A percentile compares a stretch with the other conserved stretches of the same genome.
Conservation (phyloP, 1,140 invertebrate species). For the Apocrypta bakeri region DNA sequence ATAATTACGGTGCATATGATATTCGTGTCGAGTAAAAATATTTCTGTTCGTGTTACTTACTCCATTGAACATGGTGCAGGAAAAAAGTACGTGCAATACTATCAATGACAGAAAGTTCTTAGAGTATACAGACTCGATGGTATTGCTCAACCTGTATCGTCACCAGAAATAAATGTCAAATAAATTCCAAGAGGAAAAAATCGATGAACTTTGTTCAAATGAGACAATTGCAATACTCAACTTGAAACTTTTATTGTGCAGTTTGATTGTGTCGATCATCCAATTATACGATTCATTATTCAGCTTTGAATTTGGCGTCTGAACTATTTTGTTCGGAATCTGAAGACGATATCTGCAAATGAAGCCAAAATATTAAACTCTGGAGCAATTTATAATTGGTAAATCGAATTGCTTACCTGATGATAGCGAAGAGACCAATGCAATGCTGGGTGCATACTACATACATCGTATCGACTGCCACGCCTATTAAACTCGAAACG, state of each 20-base stretch:
- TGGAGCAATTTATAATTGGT: neutral
- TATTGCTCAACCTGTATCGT: neutral
- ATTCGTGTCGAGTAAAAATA: neutral
- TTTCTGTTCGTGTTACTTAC: neutral
- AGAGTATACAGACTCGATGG: neutral
- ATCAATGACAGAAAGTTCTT: neutral
- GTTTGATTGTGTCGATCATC: neutral
- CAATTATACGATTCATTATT: neutral
- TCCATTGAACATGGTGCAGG: neutral
- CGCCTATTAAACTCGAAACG: neutral
- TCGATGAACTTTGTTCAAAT: neutral
- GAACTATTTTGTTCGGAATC: neutral
- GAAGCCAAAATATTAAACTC: neutral
- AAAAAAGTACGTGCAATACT: too few relatives aligned
- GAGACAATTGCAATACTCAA: neutral
- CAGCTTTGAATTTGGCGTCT: neutral
- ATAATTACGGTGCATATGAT: neutral
- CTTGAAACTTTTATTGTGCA: constrained; percentile 8
- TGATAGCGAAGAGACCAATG: neutral
- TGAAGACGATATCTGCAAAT: neutral
- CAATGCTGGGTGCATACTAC: neutral
- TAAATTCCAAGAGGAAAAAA: neutral
- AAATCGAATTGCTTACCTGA: neutral
- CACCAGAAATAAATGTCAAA: neutral
- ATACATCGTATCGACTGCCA: neutral